A percentile compares a stretch with the other conserved stretches of the same genome.
These are phyloP conservation scores for Neoscelio sp. DNA, from an alignment of 2,888 invertebrate species.

Conservation along the genomic window DNA sequence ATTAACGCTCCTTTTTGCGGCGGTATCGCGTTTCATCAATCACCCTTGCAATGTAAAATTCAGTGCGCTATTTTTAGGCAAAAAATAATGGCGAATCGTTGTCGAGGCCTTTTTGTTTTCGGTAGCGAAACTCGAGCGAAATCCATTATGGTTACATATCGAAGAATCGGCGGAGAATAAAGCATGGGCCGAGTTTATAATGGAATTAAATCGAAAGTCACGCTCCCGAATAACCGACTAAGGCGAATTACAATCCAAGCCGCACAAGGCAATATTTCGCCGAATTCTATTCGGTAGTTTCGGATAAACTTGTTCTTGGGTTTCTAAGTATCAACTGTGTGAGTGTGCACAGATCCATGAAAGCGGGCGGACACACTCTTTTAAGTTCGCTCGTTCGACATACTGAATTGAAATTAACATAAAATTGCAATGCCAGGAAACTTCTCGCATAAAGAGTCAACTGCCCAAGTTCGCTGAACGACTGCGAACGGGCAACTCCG, in stretches of 20 bases:
- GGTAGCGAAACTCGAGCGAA: background rate
- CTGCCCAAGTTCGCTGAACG: slow-evolving; percentile 81
- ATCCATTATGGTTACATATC: slow-evolving; percentile 36
- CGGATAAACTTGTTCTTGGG: slow-evolving; percentile 77
- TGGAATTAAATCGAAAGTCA: slow-evolving; percentile 78
- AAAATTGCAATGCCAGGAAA: slow-evolving; percentile 82
- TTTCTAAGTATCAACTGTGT: slow-evolving; percentile 69
- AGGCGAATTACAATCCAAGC: slow-evolving; percentile 78
- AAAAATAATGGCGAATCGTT: slow-evolving; percentile 42
- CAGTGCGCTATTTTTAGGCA: slow-evolving; percentile 1
- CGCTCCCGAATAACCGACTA: slow-evolving; percentile 77
- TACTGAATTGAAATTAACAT: slow-evolving; percentile 82
- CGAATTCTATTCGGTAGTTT: slow-evolving; percentile 78
- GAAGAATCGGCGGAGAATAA: slow-evolving; percentile 9
- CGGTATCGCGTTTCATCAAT: slow-evolving; percentile 43
- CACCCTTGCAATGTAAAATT: slow-evolving; percentile 22
- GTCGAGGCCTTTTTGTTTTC: background rate
- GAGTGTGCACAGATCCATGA: slow-evolving; percentile 68
- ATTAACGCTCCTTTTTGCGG: slow-evolving; percentile 31
- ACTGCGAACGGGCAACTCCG: slow-evolving; percentile 77
- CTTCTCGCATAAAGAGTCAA: slow-evolving; percentile 82
- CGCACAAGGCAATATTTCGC: slow-evolving; percentile 77
- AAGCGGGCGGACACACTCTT: slow-evolving; percentile 74
- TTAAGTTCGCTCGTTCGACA: slow-evolving; percentile 76
- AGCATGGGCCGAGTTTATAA: slow-evolving; percentile 56